phyloP scores from a whole-genome alignment of 2,797 vertebrate species.

The Tiaroga cobitis region DNA sequence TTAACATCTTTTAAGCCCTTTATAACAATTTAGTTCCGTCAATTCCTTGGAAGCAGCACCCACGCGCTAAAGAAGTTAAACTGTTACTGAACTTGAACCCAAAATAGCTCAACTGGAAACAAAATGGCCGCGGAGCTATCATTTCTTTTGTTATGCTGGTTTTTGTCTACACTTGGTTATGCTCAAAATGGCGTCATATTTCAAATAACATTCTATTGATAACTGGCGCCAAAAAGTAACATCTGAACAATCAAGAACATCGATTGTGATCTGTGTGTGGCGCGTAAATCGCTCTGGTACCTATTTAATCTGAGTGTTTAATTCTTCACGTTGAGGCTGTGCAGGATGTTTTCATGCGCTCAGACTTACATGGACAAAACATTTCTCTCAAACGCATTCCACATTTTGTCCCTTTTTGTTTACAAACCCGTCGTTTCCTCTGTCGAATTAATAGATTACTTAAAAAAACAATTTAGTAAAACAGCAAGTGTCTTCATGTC shows the following conservation, averaged over 20 bases:
- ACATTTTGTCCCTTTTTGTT: background rate
- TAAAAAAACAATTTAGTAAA: background rate
- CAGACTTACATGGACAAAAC: background rate
- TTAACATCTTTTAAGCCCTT: background rate
- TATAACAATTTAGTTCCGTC: background rate
- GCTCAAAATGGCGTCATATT: slow-evolving; percentile 81
- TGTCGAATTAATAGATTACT: background rate
- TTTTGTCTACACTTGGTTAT: slow-evolving; percentile 47
- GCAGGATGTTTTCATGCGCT: background rate
- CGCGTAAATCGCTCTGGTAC: background rate
- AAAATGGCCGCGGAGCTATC: slow-evolving; percentile 57
- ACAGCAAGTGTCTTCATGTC: background rate
- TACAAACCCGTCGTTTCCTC: slow-evolving; percentile 31
- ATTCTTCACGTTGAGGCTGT: background rate
- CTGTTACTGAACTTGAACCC: slow-evolving; percentile 9
- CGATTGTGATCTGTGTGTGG: background rate
- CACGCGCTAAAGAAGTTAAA: background rate
- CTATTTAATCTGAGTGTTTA: background rate
- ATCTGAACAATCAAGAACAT: background rate
- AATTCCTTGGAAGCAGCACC: background rate
- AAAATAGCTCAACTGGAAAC: slow-evolving; percentile 35
- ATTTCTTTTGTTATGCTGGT: slow-evolving; percentile 48
- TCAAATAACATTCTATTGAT: slow-evolving; percentile 34
- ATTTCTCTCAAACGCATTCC: slow-evolving; percentile 3
- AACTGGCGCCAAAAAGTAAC: background rate